Evolutionary conservation across 1,140 invertebrate species (phyloP).

Genomic region (Drosophila trapezifrons): DNA sequence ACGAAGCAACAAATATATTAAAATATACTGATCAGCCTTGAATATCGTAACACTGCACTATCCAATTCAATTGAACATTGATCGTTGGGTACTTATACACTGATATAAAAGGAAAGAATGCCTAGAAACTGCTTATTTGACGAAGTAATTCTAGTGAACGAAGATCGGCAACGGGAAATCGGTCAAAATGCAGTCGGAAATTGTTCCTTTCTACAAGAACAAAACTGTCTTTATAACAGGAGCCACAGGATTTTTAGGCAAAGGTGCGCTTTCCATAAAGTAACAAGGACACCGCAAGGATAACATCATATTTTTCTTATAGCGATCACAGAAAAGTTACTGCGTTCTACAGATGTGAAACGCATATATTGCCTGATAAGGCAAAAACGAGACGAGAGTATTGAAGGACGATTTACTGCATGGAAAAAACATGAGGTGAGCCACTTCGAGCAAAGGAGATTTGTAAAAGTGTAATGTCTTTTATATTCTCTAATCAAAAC

Average conservation of each 20-base stretch:
- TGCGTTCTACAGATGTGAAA: constrained; percentile 89
- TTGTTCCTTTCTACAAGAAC: constrained; percentile 86
- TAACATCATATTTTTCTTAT: constrained; percentile 6
- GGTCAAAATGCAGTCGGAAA: constrained; percentile 55
- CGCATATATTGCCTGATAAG: constrained; percentile 91
- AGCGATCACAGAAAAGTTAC: constrained; percentile 91
- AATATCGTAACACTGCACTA: not conserved
- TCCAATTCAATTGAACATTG: not conserved
- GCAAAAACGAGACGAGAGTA: constrained; percentile 89
- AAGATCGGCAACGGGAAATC: not conserved
- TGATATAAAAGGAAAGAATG: constrained; percentile 8
- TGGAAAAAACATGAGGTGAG: constrained; percentile 82
- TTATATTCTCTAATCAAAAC: no score
- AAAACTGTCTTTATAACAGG: constrained; percentile 88
- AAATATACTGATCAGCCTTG: not conserved
- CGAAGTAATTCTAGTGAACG: not conserved
- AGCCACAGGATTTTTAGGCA: constrained; percentile 91
- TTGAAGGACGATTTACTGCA: constrained; percentile 87
- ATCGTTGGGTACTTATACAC: not conserved
- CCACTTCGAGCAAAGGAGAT: not conserved
- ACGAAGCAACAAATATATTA: not conserved
- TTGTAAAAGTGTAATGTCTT: no score
- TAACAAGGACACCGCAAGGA: not conserved
- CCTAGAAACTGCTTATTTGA: not conserved
- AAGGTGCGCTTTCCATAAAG: constrained; percentile 83